Evolutionary conservation across 2,113 vertebrate genomes (phyloP), one percentile per base, ranked within the genome.

Genomic region (Furnarius figulus): DNA sequence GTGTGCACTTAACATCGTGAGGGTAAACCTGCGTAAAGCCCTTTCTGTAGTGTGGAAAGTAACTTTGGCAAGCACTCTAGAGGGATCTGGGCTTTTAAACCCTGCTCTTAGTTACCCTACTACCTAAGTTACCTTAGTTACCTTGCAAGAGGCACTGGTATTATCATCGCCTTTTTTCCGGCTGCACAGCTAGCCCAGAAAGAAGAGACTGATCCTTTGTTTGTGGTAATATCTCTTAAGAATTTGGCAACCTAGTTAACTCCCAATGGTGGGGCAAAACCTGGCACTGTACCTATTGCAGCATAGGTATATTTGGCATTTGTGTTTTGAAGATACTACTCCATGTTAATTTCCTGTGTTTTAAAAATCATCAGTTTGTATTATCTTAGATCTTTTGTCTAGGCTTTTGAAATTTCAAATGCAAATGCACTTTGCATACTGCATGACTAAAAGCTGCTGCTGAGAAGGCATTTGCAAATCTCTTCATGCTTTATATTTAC

Each of bases 1-100:
- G 1, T 3, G 6, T 44, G 52, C 12, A 1, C 18, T 37, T 16
- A 27, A 23, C 4, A 1, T 4, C 1, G 0, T 14, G 27, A 40
- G 30, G 5, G 8, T 37, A 40, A 39, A 18, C 18, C 44, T 14
- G 15, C 19, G 11, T n/a, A 40, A 71, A 91, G 25, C 52, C 42
- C 92, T 68, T 79, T 49, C 42, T 61, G 16, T 15, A 0, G 6
- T 68, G 27, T 21, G 37, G 21, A 58, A n/a, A 58, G 24, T 56
- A 47, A 19, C 33, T 76, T 61, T 3, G 66, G 55, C 44, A 66
- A 84, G 46, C 28, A 17, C n/a, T 5, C 9, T 18, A 16, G 18
- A n/a, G 18, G 15, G 42, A 27, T 31, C 28, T 9, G 30, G 28
- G n/a, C 39, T 75, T 89, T 72, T 49, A 37, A 81, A 61, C 49